Conservation (phyloP, 2,113 vertebrate genomes). For the Lepisosteus oculatus region DNA sequence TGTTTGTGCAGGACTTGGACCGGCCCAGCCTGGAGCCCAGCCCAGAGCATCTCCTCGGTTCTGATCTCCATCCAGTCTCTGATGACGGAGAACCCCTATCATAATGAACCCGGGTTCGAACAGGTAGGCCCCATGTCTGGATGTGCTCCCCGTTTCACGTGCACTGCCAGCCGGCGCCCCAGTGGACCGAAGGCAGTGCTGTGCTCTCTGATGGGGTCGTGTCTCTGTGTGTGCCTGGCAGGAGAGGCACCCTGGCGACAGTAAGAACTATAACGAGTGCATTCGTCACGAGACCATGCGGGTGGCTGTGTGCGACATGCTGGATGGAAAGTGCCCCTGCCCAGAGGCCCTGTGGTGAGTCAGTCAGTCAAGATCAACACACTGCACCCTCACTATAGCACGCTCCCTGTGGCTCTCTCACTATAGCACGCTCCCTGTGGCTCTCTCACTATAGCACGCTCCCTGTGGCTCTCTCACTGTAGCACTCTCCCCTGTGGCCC, state of each 20-base stretch:
- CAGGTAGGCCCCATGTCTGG: conserved; percentile 69
- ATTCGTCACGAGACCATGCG: conserved; percentile 95
- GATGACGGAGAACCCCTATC: conserved; percentile 98
- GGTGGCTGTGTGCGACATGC: conserved; percentile 97
- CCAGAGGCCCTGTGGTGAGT: conserved; percentile 88
- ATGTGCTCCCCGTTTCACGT: not conserved
- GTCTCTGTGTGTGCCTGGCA: conserved; percentile 46
- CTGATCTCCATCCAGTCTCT: conserved; percentile 98
- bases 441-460: too few species aligned
- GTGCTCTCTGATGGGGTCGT: not conserved
- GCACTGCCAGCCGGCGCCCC: not conserved
- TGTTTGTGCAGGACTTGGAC: conserved; percentile 85
- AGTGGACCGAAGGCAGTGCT: not conserved
- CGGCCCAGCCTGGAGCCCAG: conserved; percentile 96
- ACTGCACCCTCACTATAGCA: too few species aligned
- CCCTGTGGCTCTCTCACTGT: too few species aligned
- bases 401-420: too few species aligned
- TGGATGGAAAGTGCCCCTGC: conserved; percentile 90
- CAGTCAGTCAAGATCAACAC: not conserved
- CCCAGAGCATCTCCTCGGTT: conserved; percentile 96
- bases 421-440: too few species aligned
- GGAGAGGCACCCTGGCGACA: conserved; percentile 96
- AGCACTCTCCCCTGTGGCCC: too few species aligned
- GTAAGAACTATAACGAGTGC: conserved; percentile 97
- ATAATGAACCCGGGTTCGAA: conserved; percentile 97